Percentiles rank a stretch among this genome's conserved stretches.
phyloP scores from a whole-genome alignment of 2,797 vertebrate genomes.

The Austrolebias charrua region DNA sequence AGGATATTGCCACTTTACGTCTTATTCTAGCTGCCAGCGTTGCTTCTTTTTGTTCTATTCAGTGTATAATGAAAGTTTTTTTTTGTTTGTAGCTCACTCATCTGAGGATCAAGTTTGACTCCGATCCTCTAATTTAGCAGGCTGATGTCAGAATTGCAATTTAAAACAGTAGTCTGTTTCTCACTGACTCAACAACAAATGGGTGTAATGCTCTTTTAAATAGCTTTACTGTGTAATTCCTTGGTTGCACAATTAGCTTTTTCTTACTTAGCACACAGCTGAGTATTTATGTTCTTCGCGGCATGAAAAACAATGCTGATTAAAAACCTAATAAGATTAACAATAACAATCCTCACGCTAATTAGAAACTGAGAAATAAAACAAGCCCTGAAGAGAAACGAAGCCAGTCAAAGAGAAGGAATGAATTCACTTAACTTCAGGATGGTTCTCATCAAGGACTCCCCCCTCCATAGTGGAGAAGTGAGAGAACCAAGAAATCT shows the following conservation, averaged over 20 bases:
- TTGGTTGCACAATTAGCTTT: constrained; percentile 24
- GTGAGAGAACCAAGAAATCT: constrained; percentile 54
- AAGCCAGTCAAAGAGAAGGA: constrained; percentile 44
- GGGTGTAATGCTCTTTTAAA: constrained; percentile 29
- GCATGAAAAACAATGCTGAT: constrained; percentile 50
- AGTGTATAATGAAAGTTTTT: background rate
- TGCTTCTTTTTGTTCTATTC: constrained; percentile 9
- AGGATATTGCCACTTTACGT: constrained; percentile 40
- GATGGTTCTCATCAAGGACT: constrained; percentile 37
- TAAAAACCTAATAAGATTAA: constrained; percentile 56
- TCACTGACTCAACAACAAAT: constrained; percentile 9
- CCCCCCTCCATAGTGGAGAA: constrained; percentile 47
- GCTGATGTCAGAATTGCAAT: constrained; percentile 23
- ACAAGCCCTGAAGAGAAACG: constrained; percentile 33
- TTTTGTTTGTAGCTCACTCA: constrained; percentile 2
- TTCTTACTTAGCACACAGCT: constrained; percentile 24
- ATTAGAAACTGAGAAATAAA: constrained; percentile 53
- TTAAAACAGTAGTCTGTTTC: constrained; percentile 25
- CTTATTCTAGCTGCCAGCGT: constrained; percentile 11
- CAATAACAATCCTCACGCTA: constrained; percentile 47
- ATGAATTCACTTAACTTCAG: constrained; percentile 38
- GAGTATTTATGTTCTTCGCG: constrained; percentile 19
- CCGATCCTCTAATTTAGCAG: constrained; percentile 21
- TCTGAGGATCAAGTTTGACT: background rate
- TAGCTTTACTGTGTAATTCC: constrained; percentile 22